phyloP scores from a whole-genome alignment of 2,113 vertebrate species.

The Gallinago undulata region DNA sequence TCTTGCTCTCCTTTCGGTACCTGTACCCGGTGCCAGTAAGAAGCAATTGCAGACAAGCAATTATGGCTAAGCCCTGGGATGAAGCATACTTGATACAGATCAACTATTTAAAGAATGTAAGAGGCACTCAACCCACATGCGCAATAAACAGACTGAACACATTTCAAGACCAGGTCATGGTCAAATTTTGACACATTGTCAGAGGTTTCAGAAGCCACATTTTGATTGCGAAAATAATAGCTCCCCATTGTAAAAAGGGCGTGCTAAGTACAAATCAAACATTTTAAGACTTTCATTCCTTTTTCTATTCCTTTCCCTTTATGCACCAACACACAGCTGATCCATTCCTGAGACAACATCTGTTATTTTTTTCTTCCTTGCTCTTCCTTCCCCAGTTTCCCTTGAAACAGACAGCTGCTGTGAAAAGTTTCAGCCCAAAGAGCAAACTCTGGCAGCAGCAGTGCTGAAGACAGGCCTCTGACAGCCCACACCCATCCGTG shows the following conservation, averaged over 20 bases:
- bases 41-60: neutral
- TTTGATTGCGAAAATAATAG: neutral
- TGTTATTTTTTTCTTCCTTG: neutral
- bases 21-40: neutral
- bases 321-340: neutral
- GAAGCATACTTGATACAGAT: conserved; percentile 52
- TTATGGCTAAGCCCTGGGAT: conserved; percentile 42
- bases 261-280: neutral
- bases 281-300: neutral
- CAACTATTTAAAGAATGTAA: conserved; percentile 67
- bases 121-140: conserved; percentile 25
- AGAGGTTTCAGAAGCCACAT: neutral
- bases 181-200: neutral
- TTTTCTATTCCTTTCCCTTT: neutral
- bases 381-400: neutral
- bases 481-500: neutral
- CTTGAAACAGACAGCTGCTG: neutral
- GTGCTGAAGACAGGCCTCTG: neutral
- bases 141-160: neutral
- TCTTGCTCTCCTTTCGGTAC: neutral
- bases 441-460: neutral
- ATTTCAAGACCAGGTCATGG: conserved; percentile 22
- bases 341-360: neutral
- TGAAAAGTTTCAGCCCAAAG: neutral
- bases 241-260: neutral